Evolutionary conservation across 2,797 vertebrate species (phyloP).

Genomic region (Mus caroli): DNA sequence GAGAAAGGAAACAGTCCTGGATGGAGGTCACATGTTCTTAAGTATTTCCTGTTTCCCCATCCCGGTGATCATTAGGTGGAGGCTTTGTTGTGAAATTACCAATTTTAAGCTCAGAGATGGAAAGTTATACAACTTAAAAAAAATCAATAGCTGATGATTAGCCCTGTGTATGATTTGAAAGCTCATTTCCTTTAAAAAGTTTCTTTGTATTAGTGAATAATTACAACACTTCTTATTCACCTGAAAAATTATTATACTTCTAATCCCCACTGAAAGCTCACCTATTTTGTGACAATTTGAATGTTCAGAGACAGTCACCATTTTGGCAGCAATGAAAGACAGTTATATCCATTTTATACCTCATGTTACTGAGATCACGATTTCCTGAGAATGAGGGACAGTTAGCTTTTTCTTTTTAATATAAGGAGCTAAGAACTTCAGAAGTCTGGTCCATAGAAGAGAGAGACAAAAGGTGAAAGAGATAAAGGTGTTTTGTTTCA

Average conservation of each 20-base stretch:
- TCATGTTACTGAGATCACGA: not conserved
- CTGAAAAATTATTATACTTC: not conserved
- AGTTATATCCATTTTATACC: not conserved
- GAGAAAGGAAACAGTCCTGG: not conserved
- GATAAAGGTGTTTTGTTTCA: no score
- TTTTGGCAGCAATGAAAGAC: not conserved
- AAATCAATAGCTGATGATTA: conserved; percentile 1
- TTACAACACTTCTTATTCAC: not conserved
- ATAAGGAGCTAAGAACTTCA: not conserved
- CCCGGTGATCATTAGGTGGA: not conserved
- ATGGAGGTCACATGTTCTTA: not conserved
- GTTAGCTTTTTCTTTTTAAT: conserved; percentile 10
- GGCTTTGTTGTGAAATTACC: not conserved
- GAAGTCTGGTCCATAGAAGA: not conserved
- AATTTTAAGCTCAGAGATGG: not conserved
- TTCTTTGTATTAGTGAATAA: conserved; percentile 38
- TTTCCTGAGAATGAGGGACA: not conserved
- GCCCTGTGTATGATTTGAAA: not conserved
- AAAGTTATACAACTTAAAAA: conserved; percentile 6
- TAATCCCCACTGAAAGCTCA: not conserved
- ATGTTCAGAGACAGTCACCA: not conserved
- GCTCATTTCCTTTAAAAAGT: conserved; percentile 29
- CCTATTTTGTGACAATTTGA: not conserved
- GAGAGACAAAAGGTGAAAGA: not conserved
- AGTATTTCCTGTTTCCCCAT: not conserved